Evolutionary conservation across 2,113 vertebrate species (phyloP), one percentile per base, ranked within the genome.

Genomic region (Gobiocypris rarus): DNA sequence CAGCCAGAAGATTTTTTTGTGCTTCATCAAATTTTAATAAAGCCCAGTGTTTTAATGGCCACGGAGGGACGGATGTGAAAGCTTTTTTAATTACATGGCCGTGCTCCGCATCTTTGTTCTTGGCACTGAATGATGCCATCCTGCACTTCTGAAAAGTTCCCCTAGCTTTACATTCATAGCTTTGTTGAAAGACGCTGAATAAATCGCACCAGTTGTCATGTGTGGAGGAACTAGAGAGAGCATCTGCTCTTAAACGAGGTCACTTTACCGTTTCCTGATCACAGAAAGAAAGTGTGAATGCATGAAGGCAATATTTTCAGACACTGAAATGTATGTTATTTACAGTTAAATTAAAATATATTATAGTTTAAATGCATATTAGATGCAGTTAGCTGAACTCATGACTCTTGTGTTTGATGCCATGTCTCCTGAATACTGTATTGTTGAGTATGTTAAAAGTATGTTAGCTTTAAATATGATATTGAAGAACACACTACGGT

Each of bases 31-130:
- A 69, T 45, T 78, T 71, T 77, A 63, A 83, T 78, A 58, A 48
- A n/a, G 31, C 26, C 17, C 43, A 24, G 26, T 54, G 80, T 71
- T 82, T 82, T 82, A 54, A 82, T 73, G 81, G 67, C 74, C 50
- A 75, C 2, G 28, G 28, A 34, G 48, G 28, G 48, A 28, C 26
- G 4, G 28, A 69, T 41, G 34, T 22, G 78, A 65, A 65, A 19
- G 56, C 24, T 48, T n/a, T 67, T 69, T 50, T 67, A 81, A 81
- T 70, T 50, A 70, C n/a, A 69, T 70, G 79, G 24, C 26, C n/a
- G 63, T 41, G 58, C 24, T 28, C 28, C 26, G 78, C 58, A 22
- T 61, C n/a, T 41, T 41, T 78, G 28, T 81, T 65, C n/a, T 24
- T 11, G 34, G 34, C 65, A 2, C 65, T 69, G 65, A 41, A 69